Evolutionary conservation across 2,888 invertebrate species (phyloP), one percentile per base, ranked within the genome.

Genomic region (Stenchaetothrips biformis): DNA sequence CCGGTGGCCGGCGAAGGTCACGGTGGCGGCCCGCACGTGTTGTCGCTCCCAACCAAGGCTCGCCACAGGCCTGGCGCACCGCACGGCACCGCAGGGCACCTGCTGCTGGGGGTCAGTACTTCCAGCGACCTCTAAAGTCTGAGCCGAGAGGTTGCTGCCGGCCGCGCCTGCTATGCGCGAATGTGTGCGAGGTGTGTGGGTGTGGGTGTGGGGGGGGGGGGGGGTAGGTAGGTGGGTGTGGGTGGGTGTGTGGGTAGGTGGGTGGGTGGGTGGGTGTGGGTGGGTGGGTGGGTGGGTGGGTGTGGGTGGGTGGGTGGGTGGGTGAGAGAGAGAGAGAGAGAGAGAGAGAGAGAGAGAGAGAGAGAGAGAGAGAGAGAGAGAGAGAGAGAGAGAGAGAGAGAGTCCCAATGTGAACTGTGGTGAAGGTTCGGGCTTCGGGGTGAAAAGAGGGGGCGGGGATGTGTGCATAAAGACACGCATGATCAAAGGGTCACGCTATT

Each of bases 361-460:
- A 8, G 53, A 2, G 53, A 2, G 53, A 7, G 53, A 7, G 53
- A 53, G 53, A 53, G 8, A 53, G 53, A 53, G 53, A 53, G 53
- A 53, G 53, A 53, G 53, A 53, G 53, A 53, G 53, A 53, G 53
- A 53, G 53, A 53, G 53, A 53, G 53, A 53, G 53, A 53, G 53
- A 53, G 53, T n/a, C n/a, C 4, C 37, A 37, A 37, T 37, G 37
- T 37, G 37, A 37, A 37, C 37, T 37, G 37, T 4, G 37, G 37
- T 37, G 37, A 37, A 37, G 37, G 37, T 37, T 4, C 37, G 37
- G 37, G 37, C 37, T 37, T 4, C 4, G 59, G 18, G 59, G 18
- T 9, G 4, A 16, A 59, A 18, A 59, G 59, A 13, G 59, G 18
- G 13, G 59, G 18, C 18, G 4, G 53, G 16, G 53, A 53, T 11